Evolutionary conservation across 2,888 invertebrate genomes (phyloP), one percentile per base, ranked within the genome.

Genomic region (Rotaria sp.): DNA sequence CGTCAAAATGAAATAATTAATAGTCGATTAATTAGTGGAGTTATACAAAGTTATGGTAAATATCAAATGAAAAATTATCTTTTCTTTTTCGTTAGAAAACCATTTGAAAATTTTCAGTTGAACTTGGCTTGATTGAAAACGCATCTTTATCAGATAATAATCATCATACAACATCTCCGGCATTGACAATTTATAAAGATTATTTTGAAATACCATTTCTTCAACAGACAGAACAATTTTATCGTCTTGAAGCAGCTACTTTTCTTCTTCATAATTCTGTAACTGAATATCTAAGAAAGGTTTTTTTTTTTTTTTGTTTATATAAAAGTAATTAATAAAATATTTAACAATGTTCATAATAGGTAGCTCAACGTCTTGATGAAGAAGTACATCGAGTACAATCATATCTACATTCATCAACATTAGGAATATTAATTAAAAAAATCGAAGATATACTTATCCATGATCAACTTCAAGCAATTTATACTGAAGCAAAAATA

Each of bases 251-350:
- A 92, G 97, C 97, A 90, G 94, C 94, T 0, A 95, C 96, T 89
- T 99, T 99, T 92, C 92, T 99, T 55, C 93, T 94, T 87, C 95
- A 95, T 89, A 98, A 98, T 91, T 96, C 97, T 0, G 96, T 99
- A 87, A 97, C 98, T 0, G 98, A 99, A 90, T 99, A 99, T 90
- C 96, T 99, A 96, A 97, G 97, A 91, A 96, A 96, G 38, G 97
- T 80, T 13, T 50, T 13, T 11, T 50, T 30, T 80, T 3, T 67
- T 35, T 7, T 18, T 18, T n/a, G n/a, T 18, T 35, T 67, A 11
- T 35, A 30, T 2, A 15, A 67, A 30, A n/a, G n/a, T n/a, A n/a
- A n/a, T n/a, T 2, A 35, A 5, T 35, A 4, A 35, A 15, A 67
- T 15, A 67, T 30, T 35, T 24, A 41, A 38, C 1, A 24, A 4